A percentile compares a stretch with the other conserved stretches of the same genome.
Conservation (phyloP, 2,113 vertebrate species). For the Larimichthys polyactis region DNA sequence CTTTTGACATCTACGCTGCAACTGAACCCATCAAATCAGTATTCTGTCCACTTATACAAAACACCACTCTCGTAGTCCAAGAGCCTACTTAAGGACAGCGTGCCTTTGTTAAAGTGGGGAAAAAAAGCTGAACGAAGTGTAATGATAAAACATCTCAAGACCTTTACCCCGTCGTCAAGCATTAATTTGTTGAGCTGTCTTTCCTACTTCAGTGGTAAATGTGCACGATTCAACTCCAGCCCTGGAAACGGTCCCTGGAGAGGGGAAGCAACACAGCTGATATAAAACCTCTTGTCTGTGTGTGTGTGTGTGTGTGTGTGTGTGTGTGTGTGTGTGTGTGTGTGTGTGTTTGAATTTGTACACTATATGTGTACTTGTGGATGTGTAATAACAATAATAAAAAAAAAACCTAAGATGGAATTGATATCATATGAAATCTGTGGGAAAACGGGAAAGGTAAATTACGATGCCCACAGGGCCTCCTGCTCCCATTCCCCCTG, state of each 20-base stretch:
- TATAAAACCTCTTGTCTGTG: not conserved
- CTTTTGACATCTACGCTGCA: not conserved
- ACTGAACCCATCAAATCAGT: constrained; percentile 9
- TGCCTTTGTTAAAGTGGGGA: constrained; percentile 5
- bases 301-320: not conserved
- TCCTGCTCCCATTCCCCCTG: constrained; percentile 47
- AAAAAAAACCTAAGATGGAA: constrained; percentile 59
- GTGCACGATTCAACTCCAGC: not conserved
- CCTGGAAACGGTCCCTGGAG: constrained; percentile 1
- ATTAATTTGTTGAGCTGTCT: not conserved
- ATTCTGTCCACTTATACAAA: constrained; percentile 47
- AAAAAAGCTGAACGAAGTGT: constrained; percentile 13
- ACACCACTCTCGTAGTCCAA: not conserved
- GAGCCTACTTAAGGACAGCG: constrained; percentile 22
- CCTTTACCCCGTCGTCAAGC: constrained; percentile 6
- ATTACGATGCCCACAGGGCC: constrained; percentile 59
- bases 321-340: too few relatives aligned
- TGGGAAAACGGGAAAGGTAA: constrained; percentile 38
- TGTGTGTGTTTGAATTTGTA: not conserved
- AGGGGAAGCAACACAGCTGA: constrained; percentile 15
- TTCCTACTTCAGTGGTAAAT: constrained; percentile 22
- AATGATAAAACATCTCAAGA: constrained; percentile 18
- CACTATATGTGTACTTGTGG: not conserved
- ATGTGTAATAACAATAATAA: constrained; percentile 2
- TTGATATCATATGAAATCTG: constrained; percentile 52